Conservation (phyloP, 2,888 invertebrate genomes). For the Smittia aterrima region DNA sequence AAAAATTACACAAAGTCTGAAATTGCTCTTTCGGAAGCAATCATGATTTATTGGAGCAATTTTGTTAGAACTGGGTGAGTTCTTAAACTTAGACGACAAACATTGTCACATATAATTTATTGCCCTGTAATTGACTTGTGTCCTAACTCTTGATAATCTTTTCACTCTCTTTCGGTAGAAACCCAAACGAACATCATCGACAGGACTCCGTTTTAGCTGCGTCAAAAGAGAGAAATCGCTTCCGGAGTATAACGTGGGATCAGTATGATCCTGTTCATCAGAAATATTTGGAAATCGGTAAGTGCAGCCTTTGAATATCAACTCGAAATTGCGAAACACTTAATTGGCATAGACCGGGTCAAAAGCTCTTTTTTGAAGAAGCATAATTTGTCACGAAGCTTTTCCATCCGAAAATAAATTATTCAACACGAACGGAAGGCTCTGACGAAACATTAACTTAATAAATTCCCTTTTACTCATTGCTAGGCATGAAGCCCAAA, state of each 20-base stretch:
- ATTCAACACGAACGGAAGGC: background rate
- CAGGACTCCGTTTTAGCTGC: conserved; percentile 74
- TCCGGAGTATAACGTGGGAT: conserved; percentile 83
- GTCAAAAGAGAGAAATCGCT: conserved; percentile 80
- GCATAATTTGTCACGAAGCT: conserved; percentile 1
- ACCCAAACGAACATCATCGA: conserved; percentile 80
- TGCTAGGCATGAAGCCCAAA: conserved; percentile 80
- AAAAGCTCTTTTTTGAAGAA: background rate
- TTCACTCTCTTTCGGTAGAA: conserved; percentile 57
- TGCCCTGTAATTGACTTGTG: conserved; percentile 36
- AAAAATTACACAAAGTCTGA: conserved; percentile 87
- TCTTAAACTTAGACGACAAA: background rate
- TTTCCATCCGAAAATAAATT: background rate
- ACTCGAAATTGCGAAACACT: background rate
- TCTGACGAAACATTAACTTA: conserved; percentile 4
- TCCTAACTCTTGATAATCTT: conserved; percentile 26
- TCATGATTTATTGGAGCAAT: conserved; percentile 85
- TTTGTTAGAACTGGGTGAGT: conserved; percentile 87
- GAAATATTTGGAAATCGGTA: conserved; percentile 90
- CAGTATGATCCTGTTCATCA: conserved; percentile 90
- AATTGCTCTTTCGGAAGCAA: conserved; percentile 79
- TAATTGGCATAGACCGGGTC: background rate
- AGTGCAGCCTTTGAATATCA: conserved; percentile 45
- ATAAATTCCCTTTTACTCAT: background rate
- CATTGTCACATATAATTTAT: conserved; percentile 16